Percentiles rank a stretch among this genome's conserved stretches.
These are phyloP conservation scores for Asbolus verrucosus DNA, from an alignment of 1,140 invertebrate species.

Conservation along the genomic window DNA sequence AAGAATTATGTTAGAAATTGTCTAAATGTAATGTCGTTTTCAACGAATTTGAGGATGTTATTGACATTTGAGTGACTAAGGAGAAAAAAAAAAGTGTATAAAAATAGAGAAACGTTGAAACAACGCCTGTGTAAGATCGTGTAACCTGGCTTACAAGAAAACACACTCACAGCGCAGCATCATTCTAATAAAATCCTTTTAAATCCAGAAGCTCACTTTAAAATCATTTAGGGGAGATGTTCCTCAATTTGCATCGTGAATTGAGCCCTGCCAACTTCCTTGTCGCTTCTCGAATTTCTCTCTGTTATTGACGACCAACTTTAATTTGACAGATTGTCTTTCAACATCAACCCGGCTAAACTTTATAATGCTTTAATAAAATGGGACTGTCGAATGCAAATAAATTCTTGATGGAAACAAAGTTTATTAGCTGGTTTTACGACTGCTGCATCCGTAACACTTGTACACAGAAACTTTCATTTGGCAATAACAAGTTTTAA, in stretches of 20 bases:
- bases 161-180: conserved; percentile 24
- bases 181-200: conserved; percentile 41
- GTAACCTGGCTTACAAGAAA: conserved; percentile 27
- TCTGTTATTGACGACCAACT: conserved; percentile 38
- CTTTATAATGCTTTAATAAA: conserved; percentile 39
- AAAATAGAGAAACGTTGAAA: conserved; percentile 20
- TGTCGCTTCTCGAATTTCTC: conserved; percentile 26
- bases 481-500: conserved; percentile 4
- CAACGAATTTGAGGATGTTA: too few relatives aligned
- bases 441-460: conserved; percentile 29
- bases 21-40: too few relatives aligned
- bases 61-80: too few relatives aligned
- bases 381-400: conserved; percentile 31
- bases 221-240: conserved; percentile 44
- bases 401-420: conserved; percentile 35
- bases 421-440: conserved; percentile 39
- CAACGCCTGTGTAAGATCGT: background rate
- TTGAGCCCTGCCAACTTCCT: conserved; percentile 39
- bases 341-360: conserved; percentile 37
- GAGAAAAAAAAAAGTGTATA: conserved; percentile 9
- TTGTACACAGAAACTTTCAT: conserved; percentile 28
- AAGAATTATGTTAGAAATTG: too few relatives aligned
- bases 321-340: conserved; percentile 43
- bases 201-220: conserved; percentile 33
- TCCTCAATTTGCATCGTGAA: conserved; percentile 39